These are phyloP conservation scores for Nerophis lumbriciformis DNA, from an alignment of 2,113 vertebrate species.

Conservation along the genomic window DNA sequence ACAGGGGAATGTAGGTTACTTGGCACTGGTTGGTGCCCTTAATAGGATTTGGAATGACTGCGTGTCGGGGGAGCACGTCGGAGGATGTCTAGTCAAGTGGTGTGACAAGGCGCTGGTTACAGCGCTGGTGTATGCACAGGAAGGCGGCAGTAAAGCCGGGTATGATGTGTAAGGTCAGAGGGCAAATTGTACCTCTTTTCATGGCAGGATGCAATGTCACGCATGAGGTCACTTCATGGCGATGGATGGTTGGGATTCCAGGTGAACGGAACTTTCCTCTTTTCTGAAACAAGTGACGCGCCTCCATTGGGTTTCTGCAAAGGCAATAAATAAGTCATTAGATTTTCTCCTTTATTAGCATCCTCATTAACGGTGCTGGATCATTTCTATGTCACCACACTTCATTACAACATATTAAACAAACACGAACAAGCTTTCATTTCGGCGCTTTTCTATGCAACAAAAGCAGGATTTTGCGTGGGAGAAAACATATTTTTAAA, in stretches of 20 bases:
- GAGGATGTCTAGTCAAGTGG: constrained; percentile 53
- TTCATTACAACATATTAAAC: background rate
- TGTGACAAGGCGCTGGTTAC: constrained; percentile 37
- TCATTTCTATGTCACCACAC: background rate
- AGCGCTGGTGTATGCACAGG: background rate
- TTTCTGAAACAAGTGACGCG: constrained; percentile 3
- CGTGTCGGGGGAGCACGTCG: constrained; percentile 24
- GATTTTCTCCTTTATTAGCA: background rate
- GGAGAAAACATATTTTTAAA: too few relatives aligned
- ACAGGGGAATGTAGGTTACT: constrained; percentile 59
- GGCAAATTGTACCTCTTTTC: constrained; percentile 8
- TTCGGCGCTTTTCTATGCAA: too few relatives aligned
- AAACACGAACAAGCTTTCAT: background rate
- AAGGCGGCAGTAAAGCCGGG: background rate
- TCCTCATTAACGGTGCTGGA: background rate
- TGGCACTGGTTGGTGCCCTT: constrained; percentile 33
- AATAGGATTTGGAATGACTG: constrained; percentile 57
- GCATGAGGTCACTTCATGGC: background rate
- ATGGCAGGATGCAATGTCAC: constrained; percentile 1
- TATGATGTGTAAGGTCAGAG: constrained; percentile 19
- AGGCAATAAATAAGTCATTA: constrained; percentile 14
- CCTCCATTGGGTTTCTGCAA: constrained; percentile 6
- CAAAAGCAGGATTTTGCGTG: too few relatives aligned
- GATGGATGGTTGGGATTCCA: background rate
- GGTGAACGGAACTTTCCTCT: background rate